Evolutionary conservation across 2,888 invertebrate genomes (phyloP).

Genomic region (Leucoptera coffeella): DNA sequence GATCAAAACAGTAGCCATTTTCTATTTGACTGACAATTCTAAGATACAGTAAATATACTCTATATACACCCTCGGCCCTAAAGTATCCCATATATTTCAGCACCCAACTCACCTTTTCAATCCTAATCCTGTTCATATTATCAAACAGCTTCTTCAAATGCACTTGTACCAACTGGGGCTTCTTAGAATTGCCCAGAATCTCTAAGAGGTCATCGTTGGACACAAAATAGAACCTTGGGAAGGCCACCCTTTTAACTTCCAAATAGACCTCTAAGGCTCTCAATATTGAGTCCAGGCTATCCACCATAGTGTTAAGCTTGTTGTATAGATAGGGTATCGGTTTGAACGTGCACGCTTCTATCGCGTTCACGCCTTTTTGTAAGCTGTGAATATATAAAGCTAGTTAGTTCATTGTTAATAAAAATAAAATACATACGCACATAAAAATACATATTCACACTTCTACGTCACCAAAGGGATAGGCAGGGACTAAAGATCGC

Average conservation of each 20-base stretch:
- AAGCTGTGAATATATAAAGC: conserved; percentile 24
- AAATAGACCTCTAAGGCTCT: conserved; percentile 79
- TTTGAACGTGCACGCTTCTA: conserved; percentile 57
- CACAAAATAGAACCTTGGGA: conserved; percentile 69
- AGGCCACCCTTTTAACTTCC: conserved; percentile 82
- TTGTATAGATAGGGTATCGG: conserved; percentile 59
- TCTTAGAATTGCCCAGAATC: conserved; percentile 80
- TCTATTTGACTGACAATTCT: no score
- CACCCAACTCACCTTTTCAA: conserved; percentile 51
- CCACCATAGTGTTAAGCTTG: conserved; percentile 65
- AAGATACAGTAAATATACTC: no score
- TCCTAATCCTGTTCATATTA: conserved; percentile 68
- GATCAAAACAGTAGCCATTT: no score
- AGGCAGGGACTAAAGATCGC: no score
- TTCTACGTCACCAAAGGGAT: no score
- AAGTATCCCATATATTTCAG: no score
- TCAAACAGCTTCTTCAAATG: conserved; percentile 88
- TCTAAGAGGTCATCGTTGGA: conserved; percentile 66
- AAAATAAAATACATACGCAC: no score
- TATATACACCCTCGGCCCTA: no score
- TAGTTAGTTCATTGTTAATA: conserved; percentile 5
- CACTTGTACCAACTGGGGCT: conserved; percentile 75
- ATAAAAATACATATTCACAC: no score
- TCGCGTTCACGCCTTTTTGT: conserved; percentile 47
- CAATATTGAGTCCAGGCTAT: conserved; percentile 72